These are phyloP conservation scores for Oreortyx pictus DNA, from an alignment of 2,797 vertebrate species.

Conservation along the genomic window DNA sequence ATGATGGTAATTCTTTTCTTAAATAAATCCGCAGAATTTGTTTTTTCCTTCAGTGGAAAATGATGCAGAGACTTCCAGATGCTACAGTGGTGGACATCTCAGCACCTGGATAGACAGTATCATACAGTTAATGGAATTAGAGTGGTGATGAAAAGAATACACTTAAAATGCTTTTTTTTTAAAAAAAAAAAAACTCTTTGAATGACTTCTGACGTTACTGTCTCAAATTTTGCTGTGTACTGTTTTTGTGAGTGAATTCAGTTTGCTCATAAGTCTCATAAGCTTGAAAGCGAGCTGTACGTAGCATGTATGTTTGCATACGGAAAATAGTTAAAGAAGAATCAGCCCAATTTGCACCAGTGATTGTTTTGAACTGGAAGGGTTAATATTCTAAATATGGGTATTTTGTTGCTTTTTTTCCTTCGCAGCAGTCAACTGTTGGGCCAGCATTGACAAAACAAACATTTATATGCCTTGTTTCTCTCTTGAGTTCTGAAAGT, in stretches of 20 bases:
- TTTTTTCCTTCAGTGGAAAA: background rate
- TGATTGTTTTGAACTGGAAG: background rate
- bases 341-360: background rate
- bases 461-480: rapidly evolving
- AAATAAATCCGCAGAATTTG: background rate
- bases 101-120: background rate
- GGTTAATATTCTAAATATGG: rapidly evolving
- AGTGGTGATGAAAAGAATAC: background rate
- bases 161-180: background rate
- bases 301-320: background rate
- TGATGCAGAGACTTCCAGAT: background rate
- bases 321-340: background rate
- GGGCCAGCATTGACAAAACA: background rate
- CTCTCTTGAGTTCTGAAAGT: background rate
- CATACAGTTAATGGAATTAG: background rate
- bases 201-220: background rate
- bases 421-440: background rate
- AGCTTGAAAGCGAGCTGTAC: background rate
- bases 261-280: background rate
- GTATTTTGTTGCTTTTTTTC: background rate
- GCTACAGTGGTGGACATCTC: background rate
- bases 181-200: rapidly evolving
- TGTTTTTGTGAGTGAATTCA: background rate
- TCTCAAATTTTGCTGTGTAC: background rate
- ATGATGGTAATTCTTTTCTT: background rate